Percentiles rank a stretch among this genome's conserved stretches.
Evolutionary conservation across 92 coral and sea anemone genomes (phyloP).

Genomic region (Porites divaricata): DNA sequence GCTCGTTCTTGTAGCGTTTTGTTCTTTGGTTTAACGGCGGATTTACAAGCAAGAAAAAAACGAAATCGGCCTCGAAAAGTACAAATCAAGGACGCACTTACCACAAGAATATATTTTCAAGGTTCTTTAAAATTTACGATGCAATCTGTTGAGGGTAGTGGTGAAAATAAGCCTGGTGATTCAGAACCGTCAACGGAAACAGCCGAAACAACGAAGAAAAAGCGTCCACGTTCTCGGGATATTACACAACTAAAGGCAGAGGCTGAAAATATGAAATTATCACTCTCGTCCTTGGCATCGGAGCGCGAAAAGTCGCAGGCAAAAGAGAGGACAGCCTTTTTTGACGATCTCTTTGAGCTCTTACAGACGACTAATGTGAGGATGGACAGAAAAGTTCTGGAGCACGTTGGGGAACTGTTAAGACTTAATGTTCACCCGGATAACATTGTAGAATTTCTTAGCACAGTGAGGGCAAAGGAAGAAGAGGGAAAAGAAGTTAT

Average conservation of each 20-base stretch:
- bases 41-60: not conserved
- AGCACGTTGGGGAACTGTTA: constrained; percentile 67
- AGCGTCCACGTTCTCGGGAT: constrained; percentile 43
- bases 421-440: constrained; percentile 76
- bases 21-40: not conserved
- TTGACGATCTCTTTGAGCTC: constrained; percentile 67
- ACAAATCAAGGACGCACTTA: not conserved
- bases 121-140: constrained; percentile 1
- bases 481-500: constrained; percentile 24
- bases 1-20: not conserved
- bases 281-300: constrained; percentile 54
- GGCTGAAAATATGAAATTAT: constrained; percentile 59
- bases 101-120: not conserved
- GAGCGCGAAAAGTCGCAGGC: constrained; percentile 52
- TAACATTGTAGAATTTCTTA: constrained; percentile 54
- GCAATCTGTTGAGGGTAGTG: constrained; percentile 12
- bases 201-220: not conserved
- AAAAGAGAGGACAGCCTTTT: constrained; percentile 42
- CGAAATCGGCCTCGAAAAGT: not conserved
- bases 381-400: constrained; percentile 70
- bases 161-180: not conserved
- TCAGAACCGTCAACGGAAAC: not conserved
- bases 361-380: constrained; percentile 61
- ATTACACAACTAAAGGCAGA: constrained; percentile 57
- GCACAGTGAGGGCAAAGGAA: constrained; percentile 25